Evolutionary conservation across 2,888 invertebrate genomes (phyloP).

Genomic region (Teleogryllus oceanicus): DNA sequence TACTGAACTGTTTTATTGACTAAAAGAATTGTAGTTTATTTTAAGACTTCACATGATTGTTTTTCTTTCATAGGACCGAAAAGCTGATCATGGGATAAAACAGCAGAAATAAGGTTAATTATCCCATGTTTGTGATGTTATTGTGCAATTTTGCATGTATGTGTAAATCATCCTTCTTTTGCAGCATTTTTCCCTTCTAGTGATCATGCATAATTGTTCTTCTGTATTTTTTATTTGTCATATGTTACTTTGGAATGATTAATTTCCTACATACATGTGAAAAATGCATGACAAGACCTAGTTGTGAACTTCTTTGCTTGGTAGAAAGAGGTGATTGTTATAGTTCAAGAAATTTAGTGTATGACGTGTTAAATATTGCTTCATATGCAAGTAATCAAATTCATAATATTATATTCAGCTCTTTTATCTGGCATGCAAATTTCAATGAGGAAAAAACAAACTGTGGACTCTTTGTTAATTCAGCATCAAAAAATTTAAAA

Average conservation of each 20-base stretch:
- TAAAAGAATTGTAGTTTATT: neutral
- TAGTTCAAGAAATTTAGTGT: neutral
- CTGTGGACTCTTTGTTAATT: no score
- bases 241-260: no score
- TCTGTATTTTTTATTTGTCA: no score
- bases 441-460: no score
- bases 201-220: neutral
- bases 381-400: no score
- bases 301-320: neutral
- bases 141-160: neutral
- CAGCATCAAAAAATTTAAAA: no score
- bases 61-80: constrained; percentile 29
- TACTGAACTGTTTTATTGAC: neutral
- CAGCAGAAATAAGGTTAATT: constrained; percentile 25
- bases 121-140: constrained; percentile 12
- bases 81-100: constrained; percentile 29
- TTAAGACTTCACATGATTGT: neutral
- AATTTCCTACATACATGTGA: neutral
- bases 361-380: neutral
- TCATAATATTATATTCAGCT: no score
- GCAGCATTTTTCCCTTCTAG: constrained; percentile 6
- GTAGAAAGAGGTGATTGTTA: neutral
- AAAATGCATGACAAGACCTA: neutral
- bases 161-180: neutral
- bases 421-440: no score